Base-by-base conservation (phyloP, 2,888 invertebrate genomes). In the Sminthurinus aureus region DNA sequence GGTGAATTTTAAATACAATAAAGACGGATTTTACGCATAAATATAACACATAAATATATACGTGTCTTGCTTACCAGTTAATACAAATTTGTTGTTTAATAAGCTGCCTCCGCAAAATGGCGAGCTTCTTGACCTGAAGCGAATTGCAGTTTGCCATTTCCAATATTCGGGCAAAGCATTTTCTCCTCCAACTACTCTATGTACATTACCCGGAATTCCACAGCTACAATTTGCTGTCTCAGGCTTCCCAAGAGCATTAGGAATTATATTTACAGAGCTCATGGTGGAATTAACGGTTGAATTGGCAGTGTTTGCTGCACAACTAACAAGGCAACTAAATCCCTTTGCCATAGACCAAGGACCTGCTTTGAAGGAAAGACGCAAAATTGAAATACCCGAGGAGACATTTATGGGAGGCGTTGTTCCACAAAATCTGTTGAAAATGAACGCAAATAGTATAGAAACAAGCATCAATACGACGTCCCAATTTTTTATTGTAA, bases 101-200 rank as follows among this genome's bases (percentile, higher is more conserved):
- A n/a, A n/a, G n/a, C n/a, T n/a, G n/a, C 84, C 86, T 13, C 87
- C 87, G 77, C 88, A 88, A 75, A 88, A 86, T 13, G 88, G 88
- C 22, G 79, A 77, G 11, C 83, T 82, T 64, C 84, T 76, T 6
- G 79, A 76, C 79, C 83, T 69, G 15, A 86, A 74, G 24, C 85
- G 84, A 77, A 88, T 71, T 0, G 84, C 86, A 26, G 83, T 79
- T 80, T 88, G 88, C 88, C 88, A 88, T 76, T 84, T 85, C 87
- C 87, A 88, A 22, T 80, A 84, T 0, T 85, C 81, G 4, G 85
- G 83, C 12, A 69, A 78, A 0, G 88, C 87, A 66, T 67, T 78
- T 67, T 76, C 79, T 20, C 88, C 88, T 20, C 86, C 85, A 1
- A 88, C 88, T 58, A 88, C 86, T 20, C 87, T 52, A 9, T 79